phyloP scores from a whole-genome alignment of 2,113 vertebrate genomes.

The rat (Rattus norvegicus) region GRCr8 NC_086029.1:57465001-57465500 shows the following conservation, averaged over 20 bases:
- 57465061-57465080: neutral
- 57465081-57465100: neutral
- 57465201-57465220: neutral
- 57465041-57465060: neutral
- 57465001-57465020: neutral
- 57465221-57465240: neutral
- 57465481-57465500: constrained; percentile 79
- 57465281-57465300: neutral
- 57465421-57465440: neutral
- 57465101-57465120: neutral
- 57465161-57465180: neutral
- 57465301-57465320: neutral
- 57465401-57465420: neutral
- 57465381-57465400: neutral
- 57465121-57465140: neutral
- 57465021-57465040: neutral
- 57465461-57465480: constrained; percentile 83
- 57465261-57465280: neutral
- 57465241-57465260: neutral
- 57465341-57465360: no score
- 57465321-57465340: neutral
- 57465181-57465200: no score
- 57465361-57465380: neutral
- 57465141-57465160: neutral
- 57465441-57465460: neutral